Evolutionary conservation across 2,113 vertebrate species (phyloP), one percentile per base, ranked within the genome.

Genomic region (Recurvirostra avosetta): DNA sequence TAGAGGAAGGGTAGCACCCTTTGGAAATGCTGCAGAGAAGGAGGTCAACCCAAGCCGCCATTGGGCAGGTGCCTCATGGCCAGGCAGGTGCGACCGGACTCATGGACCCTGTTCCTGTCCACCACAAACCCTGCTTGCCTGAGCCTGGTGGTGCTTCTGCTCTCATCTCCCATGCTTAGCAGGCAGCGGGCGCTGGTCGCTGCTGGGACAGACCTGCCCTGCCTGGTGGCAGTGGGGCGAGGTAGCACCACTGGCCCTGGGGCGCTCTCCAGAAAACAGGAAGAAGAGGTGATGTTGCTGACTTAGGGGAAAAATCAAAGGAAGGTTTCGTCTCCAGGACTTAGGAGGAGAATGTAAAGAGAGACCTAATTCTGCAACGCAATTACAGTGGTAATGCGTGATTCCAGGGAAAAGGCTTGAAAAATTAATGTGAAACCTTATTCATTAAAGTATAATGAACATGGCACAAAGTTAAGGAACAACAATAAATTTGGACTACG

Each of bases 391-490:
- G 30, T 66, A 93, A 87, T 58, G 85, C 0, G 0, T 41, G 87
- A 93, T 95, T 94, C 87, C 74, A 75, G 88, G 81, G 84, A 92
- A 87, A 72, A 96, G 87, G 78, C 73, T 95, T 96, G 87, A 96
- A 95, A 96, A 96, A 93, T 93, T 91, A 62, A 91, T 95, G 89
- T 81, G 86, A 94, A 89, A 74, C 94, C 93, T 82, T 95, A 91
- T 95, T 96, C 92, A 94, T 97, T 96, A 96, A 96, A 95, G 68
- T 94, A 85, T 82, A 96, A 96, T 94, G 93, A 95, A 93, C 77
- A 29, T 52, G 77, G 92, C 92, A 88, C 53, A 90, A 96, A 94
- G 87, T 90, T 96, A 94, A 90, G 81, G 90, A 94, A 92, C 81
- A 95, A 82, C 81, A 93, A 95, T 97, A 93, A 95, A 97, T 97